Base-by-base conservation (phyloP, 1,140 invertebrate genomes). In the Pectinophora gossypiella region DNA sequence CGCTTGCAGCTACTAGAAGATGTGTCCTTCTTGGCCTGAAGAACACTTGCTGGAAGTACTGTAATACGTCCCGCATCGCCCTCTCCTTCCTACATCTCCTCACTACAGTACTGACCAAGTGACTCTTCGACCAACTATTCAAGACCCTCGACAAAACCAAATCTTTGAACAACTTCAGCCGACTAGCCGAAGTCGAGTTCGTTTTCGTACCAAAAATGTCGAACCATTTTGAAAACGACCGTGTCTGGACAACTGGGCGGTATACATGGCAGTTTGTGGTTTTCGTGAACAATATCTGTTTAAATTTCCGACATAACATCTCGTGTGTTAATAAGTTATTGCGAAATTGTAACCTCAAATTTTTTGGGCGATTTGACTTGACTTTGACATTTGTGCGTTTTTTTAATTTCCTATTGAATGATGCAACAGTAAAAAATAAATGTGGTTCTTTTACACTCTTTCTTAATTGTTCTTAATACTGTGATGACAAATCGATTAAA, bases 1-100 rank as follows among this genome's bases (percentile, higher is more conserved):
- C 85, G 0, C 82, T 81, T 0, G 73, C 82, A 0, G 85, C 77
- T 9, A 88, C 45, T 1, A 87, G 58, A 0, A 88, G 44, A 6
- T 13, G 51, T 7, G 76, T 81, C 48, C 76, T 54, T 36, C 71
- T 56, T 0, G 81, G 84, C 7, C 73, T 67, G 10, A 83, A 60
- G 35, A 80, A 66, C 3, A 72, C 65, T 18, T 81, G 38, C 1
- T 70, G 72, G 42, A 85, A 81, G 38, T 71, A 68, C 42, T 74
- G 68, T 49, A 85, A 59, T 16, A 85, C 71, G 51, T 83, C 79
- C 7, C 70, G 56, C 7, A 84, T 66, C 22, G 65, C 53, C 4
- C 73, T 64, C 3, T 85, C 84, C 19, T 64, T 56, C 49, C 63
- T 69, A 50, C 71, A 81, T 35, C 72, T 64, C 19, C 52, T 73